Evolutionary conservation across 2,113 vertebrate genomes (phyloP).

Genomic region (Bostrychus sinensis): DNA sequence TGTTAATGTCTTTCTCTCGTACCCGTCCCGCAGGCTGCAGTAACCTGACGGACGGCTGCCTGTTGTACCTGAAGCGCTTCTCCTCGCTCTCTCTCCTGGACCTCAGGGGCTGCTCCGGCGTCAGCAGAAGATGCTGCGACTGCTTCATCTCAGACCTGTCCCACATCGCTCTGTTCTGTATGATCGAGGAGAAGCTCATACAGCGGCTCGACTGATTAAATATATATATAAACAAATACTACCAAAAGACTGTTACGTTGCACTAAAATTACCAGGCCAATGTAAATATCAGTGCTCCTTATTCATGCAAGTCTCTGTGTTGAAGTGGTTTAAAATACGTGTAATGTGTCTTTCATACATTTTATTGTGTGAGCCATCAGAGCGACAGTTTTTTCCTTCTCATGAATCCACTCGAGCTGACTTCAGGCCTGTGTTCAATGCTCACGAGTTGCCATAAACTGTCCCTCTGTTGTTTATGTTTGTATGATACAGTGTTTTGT

Average conservation of each 20-base stretch:
- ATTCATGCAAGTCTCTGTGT: too few relatives aligned
- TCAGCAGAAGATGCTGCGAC: constrained; percentile 92
- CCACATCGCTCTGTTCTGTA: constrained; percentile 91
- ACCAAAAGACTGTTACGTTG: neutral
- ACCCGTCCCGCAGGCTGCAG: constrained; percentile 84
- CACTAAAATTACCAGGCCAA: neutral
- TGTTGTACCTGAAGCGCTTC: constrained; percentile 90
- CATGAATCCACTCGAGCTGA: too few relatives aligned
- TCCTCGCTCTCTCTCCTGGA: constrained; percentile 89
- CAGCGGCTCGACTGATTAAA: constrained; percentile 84
- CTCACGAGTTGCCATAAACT: too few relatives aligned
- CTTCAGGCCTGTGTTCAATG: too few relatives aligned
- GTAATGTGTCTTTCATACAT: too few relatives aligned
- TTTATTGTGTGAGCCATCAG: too few relatives aligned
- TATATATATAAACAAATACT: neutral
- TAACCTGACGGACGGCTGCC: constrained; percentile 92
- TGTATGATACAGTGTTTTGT: too few relatives aligned
- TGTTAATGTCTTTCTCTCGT: neutral
- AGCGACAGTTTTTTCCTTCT: too few relatives aligned
- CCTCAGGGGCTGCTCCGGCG: constrained; percentile 90
- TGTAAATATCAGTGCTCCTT: too few relatives aligned
- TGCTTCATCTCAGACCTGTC: constrained; percentile 96
- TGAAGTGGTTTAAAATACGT: too few relatives aligned
- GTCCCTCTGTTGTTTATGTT: too few relatives aligned
- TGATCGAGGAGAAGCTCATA: constrained; percentile 97